Conservation (phyloP, 2,113 vertebrate genomes). For the Rhabdomys dilectus region DNA sequence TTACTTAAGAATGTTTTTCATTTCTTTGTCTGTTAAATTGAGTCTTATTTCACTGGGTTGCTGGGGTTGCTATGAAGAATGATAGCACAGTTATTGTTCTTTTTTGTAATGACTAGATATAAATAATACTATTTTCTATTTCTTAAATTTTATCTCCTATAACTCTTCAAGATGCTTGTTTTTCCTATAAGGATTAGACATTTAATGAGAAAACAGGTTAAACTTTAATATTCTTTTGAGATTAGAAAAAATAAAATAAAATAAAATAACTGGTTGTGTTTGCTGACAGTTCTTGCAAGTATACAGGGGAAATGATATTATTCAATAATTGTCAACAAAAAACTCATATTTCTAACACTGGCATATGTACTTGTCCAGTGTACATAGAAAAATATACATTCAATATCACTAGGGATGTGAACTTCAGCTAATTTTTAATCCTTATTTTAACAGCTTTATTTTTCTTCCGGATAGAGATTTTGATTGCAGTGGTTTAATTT, state of each 20-base stretch:
- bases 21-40: slow-evolving; percentile 40
- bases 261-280: slow-evolving; percentile 7
- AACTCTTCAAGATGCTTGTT: not conserved
- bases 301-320: not conserved
- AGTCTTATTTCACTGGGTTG: not conserved
- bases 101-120: not conserved
- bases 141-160: not conserved
- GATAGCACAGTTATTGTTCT: not conserved
- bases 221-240: not conserved
- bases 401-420: not conserved
- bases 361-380: not conserved
- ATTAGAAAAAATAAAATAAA: slow-evolving; percentile 17
- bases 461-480: slow-evolving; percentile 12
- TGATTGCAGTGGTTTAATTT: not conserved
- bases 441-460: not conserved
- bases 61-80: not conserved
- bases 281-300: not conserved
- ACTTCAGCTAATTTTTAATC: not conserved
- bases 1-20: not conserved
- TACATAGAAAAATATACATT: not conserved
- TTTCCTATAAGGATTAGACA: not conserved
- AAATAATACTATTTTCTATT: slow-evolving; percentile 16
- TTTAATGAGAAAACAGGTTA: not conserved
- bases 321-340: not conserved
- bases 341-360: not conserved